Evolutionary conservation across 2,888 invertebrate genomes (phyloP), one percentile per base, ranked within the genome.

Genomic region (Cistogaster globosa): DNA sequence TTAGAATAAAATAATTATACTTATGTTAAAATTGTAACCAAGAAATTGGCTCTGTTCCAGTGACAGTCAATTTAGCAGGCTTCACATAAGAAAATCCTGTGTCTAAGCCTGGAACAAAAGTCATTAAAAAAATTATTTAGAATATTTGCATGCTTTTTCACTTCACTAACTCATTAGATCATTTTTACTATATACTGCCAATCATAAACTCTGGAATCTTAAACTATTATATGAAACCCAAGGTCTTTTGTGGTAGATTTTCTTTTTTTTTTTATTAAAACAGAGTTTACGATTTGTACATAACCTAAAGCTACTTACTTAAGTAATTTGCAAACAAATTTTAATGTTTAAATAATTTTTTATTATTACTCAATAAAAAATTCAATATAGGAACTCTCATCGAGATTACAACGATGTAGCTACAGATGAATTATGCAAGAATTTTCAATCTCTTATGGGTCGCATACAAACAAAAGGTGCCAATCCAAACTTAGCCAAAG

Each of bases 401-500:
- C 89, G 88, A 32, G 89, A 88, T 22, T 87, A 87, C 11, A 85
- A 78, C 5, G 89, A 89, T 78, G 88, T 87, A 6, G 86, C 87
- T 22, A 81, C 83, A 26, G 87, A 88, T 9, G 72, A 89, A 76
- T 91, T 92, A 26, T 90, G 90, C 32, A 86, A 89, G 8, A 92
- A 92, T 58, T 92, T 92, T 79, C 89, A 92, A 81, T 92, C 93
- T 0, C 88, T 92, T 16, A 87, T 92, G 51, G 89, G 90, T 60
- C 90, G 91, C 45, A 91, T 91, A 84, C 87, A 89, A 84, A 94
- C 95, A 7, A 91, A 92, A 71, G 98, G 98, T 26, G 95, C 96
- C 36, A 96, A 97, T 93, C 91, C 95, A 2, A 92, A 94, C 58
- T 93, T 96, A n/a, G 93, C 94, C n/a, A 95, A 95, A 90, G 98